Base-by-base conservation (phyloP, 1,140 invertebrate genomes). In the Neomicropteryx cornuta region DNA sequence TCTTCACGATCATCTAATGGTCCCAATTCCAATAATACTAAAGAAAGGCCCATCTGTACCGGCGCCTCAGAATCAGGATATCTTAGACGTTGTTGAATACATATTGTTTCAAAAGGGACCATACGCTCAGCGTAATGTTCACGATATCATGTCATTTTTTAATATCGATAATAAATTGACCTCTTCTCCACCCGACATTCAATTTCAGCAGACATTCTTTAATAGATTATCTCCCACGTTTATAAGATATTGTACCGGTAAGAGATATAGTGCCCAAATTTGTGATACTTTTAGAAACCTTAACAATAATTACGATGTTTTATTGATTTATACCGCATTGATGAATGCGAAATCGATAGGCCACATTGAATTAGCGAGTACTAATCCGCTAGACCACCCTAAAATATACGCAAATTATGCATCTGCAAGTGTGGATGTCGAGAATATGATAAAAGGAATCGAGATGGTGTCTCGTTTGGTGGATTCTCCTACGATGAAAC, bases 341-440 rank as follows among this genome's bases (percentile, higher is more conserved):
- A 66, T n/a, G n/a, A n/a, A n/a, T n/a, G n/a, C n/a, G n/a, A n/a
- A n/a, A n/a, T n/a, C n/a, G n/a, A n/a, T n/a, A n/a, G n/a, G n/a
- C n/a, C n/a, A n/a, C n/a, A n/a, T n/a, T 0, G 67, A 61, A 39
- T 54, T 87, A 1, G 61, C 53, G 28, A 71, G 70, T n/a, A 73
- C 65, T 5, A 71, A 90, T 61, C 85, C 86, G 0, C 63, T 71
- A 11, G 66, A 76, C 10, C 68, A 72, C 46, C 82, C 83, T 0
- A n/a, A n/a, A n/a, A n/a, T n/a, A n/a, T n/a, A n/a, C n/a, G n/a
- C n/a, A n/a, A n/a, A n/a, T n/a, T n/a, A n/a, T n/a, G n/a, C n/a
- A n/a, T n/a, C n/a, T n/a, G n/a, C n/a, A n/a, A n/a, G n/a, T n/a
- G n/a, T n/a, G n/a, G n/a, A n/a, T n/a, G n/a, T n/a, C n/a, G n/a